phyloP scores from a whole-genome alignment of 2,888 invertebrate species.

The Volucella zonaria region DNA sequence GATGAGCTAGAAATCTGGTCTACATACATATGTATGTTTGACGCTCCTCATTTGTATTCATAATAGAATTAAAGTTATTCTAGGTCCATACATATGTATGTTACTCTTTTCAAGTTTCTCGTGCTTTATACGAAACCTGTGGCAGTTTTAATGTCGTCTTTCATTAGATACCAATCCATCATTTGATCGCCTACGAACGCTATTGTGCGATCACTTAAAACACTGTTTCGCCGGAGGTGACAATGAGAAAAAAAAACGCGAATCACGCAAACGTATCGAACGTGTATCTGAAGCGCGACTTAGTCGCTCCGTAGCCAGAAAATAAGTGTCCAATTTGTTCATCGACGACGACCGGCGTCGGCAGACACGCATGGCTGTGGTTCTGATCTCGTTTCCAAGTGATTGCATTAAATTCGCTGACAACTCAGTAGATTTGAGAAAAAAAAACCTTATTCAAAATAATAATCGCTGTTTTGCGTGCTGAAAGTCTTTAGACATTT shows the following conservation, averaged over 20 bases:
- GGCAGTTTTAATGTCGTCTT: conserved; percentile 37
- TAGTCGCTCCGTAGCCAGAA: conserved; percentile 32
- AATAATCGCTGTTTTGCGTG: conserved; percentile 23
- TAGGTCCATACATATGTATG: too few relatives aligned
- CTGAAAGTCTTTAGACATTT: conserved; percentile 16
- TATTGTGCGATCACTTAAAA: conserved; percentile 38
- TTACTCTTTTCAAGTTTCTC: not conserved
- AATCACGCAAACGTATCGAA: conserved; percentile 46
- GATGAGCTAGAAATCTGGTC: too few relatives aligned
- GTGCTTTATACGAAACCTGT: conserved; percentile 8
- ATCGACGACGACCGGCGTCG: not conserved
- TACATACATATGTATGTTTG: too few relatives aligned
- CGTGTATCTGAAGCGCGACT: conserved; percentile 26
- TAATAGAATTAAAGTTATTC: too few relatives aligned
- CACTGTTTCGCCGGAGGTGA: conserved; percentile 1
- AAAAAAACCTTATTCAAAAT: conserved; percentile 9
- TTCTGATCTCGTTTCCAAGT: conserved; percentile 14
- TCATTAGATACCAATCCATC: conserved; percentile 55
- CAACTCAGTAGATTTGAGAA: conserved; percentile 9
- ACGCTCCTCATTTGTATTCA: too few relatives aligned
- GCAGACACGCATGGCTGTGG: conserved; percentile 35
- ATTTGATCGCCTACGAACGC: conserved; percentile 29
- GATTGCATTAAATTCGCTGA: conserved; percentile 49
- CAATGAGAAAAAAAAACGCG: not conserved
- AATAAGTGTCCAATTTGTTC: conserved; percentile 45